Evolutionary conservation across 2,113 vertebrate species (phyloP).

Genomic region (Tetraodon nigroviridis): DNA sequence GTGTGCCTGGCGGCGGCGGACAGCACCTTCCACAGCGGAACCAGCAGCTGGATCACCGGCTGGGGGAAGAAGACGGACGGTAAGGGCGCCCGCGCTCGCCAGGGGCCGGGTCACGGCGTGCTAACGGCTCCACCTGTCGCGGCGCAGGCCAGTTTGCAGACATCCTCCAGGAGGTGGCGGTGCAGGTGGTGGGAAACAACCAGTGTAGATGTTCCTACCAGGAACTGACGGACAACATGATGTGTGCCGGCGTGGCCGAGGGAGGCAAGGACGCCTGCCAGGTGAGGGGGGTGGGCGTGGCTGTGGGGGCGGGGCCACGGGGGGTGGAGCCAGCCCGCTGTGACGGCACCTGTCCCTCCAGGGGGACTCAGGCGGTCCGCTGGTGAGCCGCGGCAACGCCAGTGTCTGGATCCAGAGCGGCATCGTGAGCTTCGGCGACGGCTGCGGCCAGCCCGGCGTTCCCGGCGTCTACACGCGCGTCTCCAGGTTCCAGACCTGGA

Average conservation of each 20-base stretch:
- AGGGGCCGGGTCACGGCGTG: no score
- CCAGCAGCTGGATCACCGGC: conserved; percentile 75
- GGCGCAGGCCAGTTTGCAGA: no score
- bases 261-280: conserved; percentile 75
- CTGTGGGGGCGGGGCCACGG: no score
- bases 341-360: conserved; percentile 41
- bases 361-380: conserved; percentile 85
- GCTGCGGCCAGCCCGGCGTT: conserved; percentile 73
- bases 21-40: conserved; percentile 66
- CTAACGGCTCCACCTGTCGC: no score
- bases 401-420: conserved; percentile 77
- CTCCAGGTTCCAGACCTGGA: conserved; percentile 78
- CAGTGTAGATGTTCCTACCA: conserved; percentile 55
- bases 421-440: conserved; percentile 79
- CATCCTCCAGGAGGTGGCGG: conserved; percentile 52
- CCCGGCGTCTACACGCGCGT: conserved; percentile 83
- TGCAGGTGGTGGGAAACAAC: conserved; percentile 60
- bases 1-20: conserved; percentile 70
- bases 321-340: no score
- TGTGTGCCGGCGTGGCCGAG: conserved; percentile 68
- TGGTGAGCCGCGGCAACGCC: conserved; percentile 68
- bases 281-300: conserved; percentile 10
- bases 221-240: conserved; percentile 73
- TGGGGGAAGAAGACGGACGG: conserved; percentile 65
- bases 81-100: no score